Evolutionary conservation across 2,797 vertebrate species (phyloP).

Genomic region (Aeoliscus strigatus): DNA sequence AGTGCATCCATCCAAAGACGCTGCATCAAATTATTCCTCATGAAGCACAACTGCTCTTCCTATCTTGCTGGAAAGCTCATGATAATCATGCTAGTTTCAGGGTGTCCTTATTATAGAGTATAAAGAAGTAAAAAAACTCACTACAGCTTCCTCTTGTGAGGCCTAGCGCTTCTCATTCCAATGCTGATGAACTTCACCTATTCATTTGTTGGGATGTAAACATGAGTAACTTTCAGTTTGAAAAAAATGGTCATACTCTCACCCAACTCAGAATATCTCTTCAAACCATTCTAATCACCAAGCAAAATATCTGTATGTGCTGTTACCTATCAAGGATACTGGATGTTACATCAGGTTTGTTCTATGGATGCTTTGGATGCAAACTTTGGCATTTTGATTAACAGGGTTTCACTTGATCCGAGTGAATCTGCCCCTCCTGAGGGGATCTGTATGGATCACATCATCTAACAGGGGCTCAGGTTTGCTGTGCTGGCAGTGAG

Average conservation of each 20-base stretch:
- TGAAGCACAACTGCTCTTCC: conserved; percentile 19
- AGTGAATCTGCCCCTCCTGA: conserved; percentile 7
- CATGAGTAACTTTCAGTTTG: no score
- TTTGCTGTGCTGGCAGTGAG: conserved; percentile 21
- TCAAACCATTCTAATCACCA: no score
- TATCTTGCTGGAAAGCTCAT: conserved; percentile 11
- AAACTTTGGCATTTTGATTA: no score
- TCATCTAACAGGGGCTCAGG: conserved; percentile 19
- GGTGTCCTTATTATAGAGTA: conserved; percentile 5
- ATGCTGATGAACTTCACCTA: no score
- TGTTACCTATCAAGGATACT: no score
- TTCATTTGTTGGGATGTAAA: no score
- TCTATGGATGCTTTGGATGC: no score
- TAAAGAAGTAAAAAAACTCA: conserved; percentile 7
- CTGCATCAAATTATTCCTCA: conserved; percentile 18
- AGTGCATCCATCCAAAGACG: conserved; percentile 23
- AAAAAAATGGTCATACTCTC: neutral
- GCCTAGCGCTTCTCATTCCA: neutral
- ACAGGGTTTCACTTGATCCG: conserved; percentile 4
- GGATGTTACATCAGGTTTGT: no score
- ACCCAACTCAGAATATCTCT: neutral
- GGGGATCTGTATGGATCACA: conserved; percentile 15
- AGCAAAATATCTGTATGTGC: no score
- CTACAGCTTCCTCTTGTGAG: neutral
- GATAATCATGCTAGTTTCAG: conserved; percentile 15